Evolutionary conservation across 2,888 invertebrate genomes (phyloP), one percentile per base, ranked within the genome.

Genomic region (Chymomyza amoena): DNA sequence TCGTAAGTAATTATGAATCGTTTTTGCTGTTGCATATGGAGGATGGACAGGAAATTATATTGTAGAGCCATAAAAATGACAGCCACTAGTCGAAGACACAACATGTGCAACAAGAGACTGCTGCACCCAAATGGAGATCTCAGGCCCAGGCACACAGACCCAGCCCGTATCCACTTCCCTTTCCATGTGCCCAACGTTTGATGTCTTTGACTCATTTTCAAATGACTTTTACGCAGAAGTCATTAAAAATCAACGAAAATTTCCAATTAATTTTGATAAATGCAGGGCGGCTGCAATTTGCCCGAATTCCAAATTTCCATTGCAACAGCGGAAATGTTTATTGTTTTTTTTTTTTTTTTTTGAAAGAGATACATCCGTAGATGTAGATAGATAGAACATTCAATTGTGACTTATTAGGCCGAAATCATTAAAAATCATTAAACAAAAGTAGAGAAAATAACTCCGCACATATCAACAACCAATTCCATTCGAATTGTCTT

Each of bases 181-280:
- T 80, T 77, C 80, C 78, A 81, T 67, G 51, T 20, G 28, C 52
- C 20, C 52, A 54, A n/a, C 51, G 51, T 67, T 61, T 72, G 62
- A 57, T 67, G 70, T 72, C 39, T 56, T 57, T 18, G 57, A 25
- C 54, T 54, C 54, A 54, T 57, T 57, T 66, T 57, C 76, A 72
- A 83, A 82, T 84, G 81, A 83, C 79, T 84, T 84, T 87, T 86
- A 81, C 82, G 73, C 80, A 82, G 86, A 86, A 86, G 78, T 82
- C 86, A 81, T 86, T 85, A 86, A 86, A 85, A 74, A 79, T 81
- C 76, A 78, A 85, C 79, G 82, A 78, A 78, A 85, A 84, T 80
- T 85, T 85, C 79, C 85, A 84, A 81, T 82, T 85, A 84, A 85
- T 84, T 85, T 87, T 86, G 84, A 87, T 79, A 87, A 85, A 85